phyloP scores from a whole-genome alignment of 2,888 invertebrate species.

The Slavum lentiscoides region DNA sequence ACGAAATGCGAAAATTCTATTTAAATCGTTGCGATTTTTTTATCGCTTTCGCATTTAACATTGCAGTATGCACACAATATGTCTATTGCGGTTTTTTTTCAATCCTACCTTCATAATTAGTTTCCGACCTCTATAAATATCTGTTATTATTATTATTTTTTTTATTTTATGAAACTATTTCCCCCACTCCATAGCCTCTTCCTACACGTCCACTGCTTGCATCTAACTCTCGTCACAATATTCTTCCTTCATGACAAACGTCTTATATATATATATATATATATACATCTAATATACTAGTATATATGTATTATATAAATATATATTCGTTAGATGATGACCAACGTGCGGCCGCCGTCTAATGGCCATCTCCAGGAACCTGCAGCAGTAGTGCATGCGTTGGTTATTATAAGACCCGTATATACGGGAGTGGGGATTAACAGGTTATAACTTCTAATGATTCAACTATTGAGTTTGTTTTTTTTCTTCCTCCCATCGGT shows the following conservation, averaged over 20 bases:
- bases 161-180: slow-evolving; percentile 1
- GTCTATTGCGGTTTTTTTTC: slow-evolving; percentile 8
- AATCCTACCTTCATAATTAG: background rate
- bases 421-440: slow-evolving; percentile 29
- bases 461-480: slow-evolving; percentile 46
- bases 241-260: slow-evolving; percentile 32
- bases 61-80: background rate
- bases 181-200: slow-evolving; percentile 5
- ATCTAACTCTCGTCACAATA: slow-evolving; percentile 26
- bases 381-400: slow-evolving; percentile 37
- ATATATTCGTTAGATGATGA: slow-evolving; percentile 26
- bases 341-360: slow-evolving; percentile 7
- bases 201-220: background rate
- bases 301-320: background rate
- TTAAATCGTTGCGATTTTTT: background rate
- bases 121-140: slow-evolving; percentile 5
- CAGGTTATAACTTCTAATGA: slow-evolving; percentile 47
- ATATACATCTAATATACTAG: too few species aligned
- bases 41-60: slow-evolving; percentile 34
- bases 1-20: slow-evolving; percentile 1
- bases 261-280: slow-evolving; percentile 30
- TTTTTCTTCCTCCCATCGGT: slow-evolving; percentile 19
- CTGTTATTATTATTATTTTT: too few species aligned
- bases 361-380: slow-evolving; percentile 46
- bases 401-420: slow-evolving; percentile 2